A percentile compares a stretch with the other conserved stretches of the same genome.
These are phyloP conservation scores for Drosophila villosipedis DNA, from an alignment of 2,888 invertebrate genomes.

Conservation along the genomic window DNA sequence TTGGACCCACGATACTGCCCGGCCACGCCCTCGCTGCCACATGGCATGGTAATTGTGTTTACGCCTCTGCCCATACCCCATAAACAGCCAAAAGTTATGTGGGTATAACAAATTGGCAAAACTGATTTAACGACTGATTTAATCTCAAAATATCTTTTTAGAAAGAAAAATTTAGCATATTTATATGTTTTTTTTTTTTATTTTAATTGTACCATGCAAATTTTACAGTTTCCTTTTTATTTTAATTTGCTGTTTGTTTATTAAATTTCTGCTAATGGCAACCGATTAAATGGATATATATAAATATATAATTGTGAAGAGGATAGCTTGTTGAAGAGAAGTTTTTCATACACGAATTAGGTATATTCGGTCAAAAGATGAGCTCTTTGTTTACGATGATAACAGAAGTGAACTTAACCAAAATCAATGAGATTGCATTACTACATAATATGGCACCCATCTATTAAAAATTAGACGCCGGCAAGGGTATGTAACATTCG, in stretches of 20 bases:
- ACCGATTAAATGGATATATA: neutral
- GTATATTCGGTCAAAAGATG: neutral
- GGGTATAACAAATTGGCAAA: neutral
- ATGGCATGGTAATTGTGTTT: constrained; percentile 38
- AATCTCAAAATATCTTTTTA: neutral
- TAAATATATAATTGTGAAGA: neutral
- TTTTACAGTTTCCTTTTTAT: neutral
- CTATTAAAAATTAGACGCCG: neutral
- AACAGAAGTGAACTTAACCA: too few relatives aligned
- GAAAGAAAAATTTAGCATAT: neutral
- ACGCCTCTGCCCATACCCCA: constrained; percentile 31
- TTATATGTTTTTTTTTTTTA: neutral
- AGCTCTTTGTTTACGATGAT: too few relatives aligned
- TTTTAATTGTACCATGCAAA: neutral
- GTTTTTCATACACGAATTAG: neutral
- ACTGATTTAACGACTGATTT: neutral
- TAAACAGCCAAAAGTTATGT: neutral
- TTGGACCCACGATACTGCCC: neutral
- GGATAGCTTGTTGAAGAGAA: neutral
- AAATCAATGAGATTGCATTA: neutral
- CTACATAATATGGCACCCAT: neutral
- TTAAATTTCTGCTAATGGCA: neutral
- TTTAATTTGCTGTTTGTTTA: neutral
- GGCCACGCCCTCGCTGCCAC: neutral
- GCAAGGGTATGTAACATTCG: neutral